Conservation (phyloP, 2,113 vertebrate species). For the Lepus europaeus region DNA sequence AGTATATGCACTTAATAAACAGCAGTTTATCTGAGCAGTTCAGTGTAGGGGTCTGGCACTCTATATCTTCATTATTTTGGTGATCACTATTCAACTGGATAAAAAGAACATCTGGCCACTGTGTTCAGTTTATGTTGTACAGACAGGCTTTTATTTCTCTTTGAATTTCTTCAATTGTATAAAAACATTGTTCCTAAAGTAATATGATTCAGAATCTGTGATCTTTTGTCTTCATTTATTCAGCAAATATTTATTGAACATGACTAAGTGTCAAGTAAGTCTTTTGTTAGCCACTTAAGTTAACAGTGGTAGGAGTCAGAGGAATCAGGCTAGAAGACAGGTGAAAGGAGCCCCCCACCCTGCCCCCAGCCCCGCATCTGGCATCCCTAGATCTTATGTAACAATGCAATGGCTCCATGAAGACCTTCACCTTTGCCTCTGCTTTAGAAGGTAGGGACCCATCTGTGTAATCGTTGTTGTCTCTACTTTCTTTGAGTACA, state of each 20-base stretch:
- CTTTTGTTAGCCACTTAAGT: not conserved
- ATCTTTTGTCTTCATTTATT: slow-evolving; percentile 2
- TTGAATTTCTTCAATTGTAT: slow-evolving; percentile 11
- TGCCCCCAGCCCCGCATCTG: not conserved
- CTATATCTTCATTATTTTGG: not conserved
- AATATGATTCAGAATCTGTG: not conserved
- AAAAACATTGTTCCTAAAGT: slow-evolving; percentile 1
- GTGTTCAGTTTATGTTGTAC: not conserved
- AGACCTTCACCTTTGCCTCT: not conserved
- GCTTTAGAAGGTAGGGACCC: not conserved
- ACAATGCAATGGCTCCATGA: not conserved
- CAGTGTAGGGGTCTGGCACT: not conserved
- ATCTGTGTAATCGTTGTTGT: slow-evolving; percentile 19
- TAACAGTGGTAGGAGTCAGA: not conserved
- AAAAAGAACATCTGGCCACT: not conserved
- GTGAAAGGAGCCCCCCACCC: not conserved
- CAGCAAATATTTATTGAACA: not conserved
- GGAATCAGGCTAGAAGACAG: not conserved
- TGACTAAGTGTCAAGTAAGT: not conserved
- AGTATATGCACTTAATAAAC: not conserved
- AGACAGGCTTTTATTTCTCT: slow-evolving; percentile 1
- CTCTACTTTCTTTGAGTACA: not conserved
- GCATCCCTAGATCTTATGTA: not conserved
- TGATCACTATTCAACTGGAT: not conserved
- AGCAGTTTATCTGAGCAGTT: not conserved